These are phyloP conservation scores for Augochlora pura DNA, from an alignment of 1,140 invertebrate species.

Conservation along the genomic window DNA sequence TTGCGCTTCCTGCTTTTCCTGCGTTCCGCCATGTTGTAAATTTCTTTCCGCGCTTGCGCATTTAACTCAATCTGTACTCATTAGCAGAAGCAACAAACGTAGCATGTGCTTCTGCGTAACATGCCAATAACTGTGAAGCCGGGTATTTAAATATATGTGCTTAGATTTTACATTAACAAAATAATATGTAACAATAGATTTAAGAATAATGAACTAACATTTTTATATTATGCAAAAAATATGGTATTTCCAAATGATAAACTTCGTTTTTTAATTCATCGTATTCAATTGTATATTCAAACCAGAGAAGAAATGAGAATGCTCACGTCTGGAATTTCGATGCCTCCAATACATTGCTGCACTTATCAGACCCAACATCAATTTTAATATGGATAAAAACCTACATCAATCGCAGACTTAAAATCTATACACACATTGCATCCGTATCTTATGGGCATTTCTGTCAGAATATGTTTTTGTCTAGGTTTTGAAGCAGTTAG, in stretches of 20 bases:
- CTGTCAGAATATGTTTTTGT: no score
- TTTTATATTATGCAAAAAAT: not conserved
- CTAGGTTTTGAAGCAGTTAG: no score
- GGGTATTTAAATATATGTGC: not conserved
- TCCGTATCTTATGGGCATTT: no score
- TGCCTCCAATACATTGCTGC: no score
- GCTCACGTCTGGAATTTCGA: no score
- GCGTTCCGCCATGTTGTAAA: slow-evolving; percentile 87
- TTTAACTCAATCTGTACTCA: slow-evolving; percentile 19
- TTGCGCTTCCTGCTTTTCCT: slow-evolving; percentile 87
- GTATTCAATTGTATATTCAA: not conserved
- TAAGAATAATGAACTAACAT: not conserved
- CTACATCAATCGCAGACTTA: no score
- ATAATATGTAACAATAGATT: slow-evolving; percentile 40
- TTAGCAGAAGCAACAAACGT: slow-evolving; percentile 25
- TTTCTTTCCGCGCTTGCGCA: slow-evolving; percentile 59
- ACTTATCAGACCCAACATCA: no score
- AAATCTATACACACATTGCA: no score
- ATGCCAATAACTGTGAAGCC: not conserved
- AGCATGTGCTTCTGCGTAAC: slow-evolving; percentile 19
- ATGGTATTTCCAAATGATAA: not conserved
- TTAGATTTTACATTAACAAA: not conserved
- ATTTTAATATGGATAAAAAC: no score
- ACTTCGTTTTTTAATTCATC: not conserved
- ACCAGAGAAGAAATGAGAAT: no score